Conservation (phyloP, 2,113 vertebrate species). For the Indri indri region DNA sequence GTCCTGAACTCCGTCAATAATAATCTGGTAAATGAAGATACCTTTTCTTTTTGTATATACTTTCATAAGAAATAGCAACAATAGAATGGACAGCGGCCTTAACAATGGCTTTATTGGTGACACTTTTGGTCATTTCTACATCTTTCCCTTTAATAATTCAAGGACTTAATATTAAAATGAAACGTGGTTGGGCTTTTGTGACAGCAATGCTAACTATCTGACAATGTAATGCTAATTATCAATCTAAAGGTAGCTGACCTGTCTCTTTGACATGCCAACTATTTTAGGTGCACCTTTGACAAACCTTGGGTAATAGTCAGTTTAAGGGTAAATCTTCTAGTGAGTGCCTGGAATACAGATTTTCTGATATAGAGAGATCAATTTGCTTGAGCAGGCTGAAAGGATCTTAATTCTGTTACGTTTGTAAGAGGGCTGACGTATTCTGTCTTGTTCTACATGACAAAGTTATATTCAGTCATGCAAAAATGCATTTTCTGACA, state of each 20-base stretch:
- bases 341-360: neutral
- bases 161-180: neutral
- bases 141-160: conserved; percentile 5
- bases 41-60: neutral
- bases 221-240: neutral
- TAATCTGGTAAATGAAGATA: neutral
- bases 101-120: neutral
- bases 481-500: neutral
- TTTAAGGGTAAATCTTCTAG: neutral
- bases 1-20: neutral
- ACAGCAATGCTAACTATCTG: neutral
- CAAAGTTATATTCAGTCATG: neutral
- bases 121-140: neutral
- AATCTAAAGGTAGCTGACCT: neutral
- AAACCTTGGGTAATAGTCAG: neutral
- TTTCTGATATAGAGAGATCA: neutral
- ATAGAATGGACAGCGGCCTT: neutral
- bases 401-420: neutral
- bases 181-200: neutral
- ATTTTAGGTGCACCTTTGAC: neutral
- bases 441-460: neutral
- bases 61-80: neutral
- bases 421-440: neutral
- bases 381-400: neutral
- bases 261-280: neutral